Evolutionary conservation across 2,888 invertebrate genomes (phyloP), one percentile per base, ranked within the genome.

Genomic region (Matsumyia berberina): DNA sequence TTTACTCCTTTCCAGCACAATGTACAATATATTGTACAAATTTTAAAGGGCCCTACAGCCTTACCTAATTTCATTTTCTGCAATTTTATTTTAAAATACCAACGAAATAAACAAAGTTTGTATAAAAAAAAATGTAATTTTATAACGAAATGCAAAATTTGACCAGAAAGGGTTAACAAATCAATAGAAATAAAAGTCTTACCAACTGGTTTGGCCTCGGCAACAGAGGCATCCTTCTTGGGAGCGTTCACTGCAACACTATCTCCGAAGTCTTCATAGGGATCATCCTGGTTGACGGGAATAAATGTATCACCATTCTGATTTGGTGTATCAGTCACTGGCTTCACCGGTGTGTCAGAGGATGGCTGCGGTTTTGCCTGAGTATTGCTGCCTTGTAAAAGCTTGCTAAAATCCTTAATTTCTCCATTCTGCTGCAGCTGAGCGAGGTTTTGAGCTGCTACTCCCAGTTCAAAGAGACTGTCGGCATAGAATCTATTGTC

Each of bases 181-280:
- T 0, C 3, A 15, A 31, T 29, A 15, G 9, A 15, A 33, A 33
- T 31, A 9, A 2, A n/a, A 42, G 6, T 69, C 93, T 91, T 87
- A 93, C 95, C 96, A 51, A 95, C 93, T 70, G 96, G 96, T 88
- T 95, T 95, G 0, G 96, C 95, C 91, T 96, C 96, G 24, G 96
- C 96, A 12, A 96, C 94, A 0, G 94, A 94, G 11, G 94, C 93
- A 79, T 94, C 94, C 74, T 93, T 93, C 11, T 93, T 92, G 2
- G 94, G 94, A 3, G 93, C 91, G 82, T 93, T 93, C 17, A 94
- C 91, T 19, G 92, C 90, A 0, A 93, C 91, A 11, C 90, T 89
- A 60, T 92, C 92, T 12, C 89, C 88, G 7, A 89, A 89, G 86
- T 92, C 91, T 80, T 91, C 91, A 72, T 90, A 90, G 51, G 90